Base-by-base conservation (phyloP, 1,140 invertebrate species). In the Scylla paramamosain region DNA sequence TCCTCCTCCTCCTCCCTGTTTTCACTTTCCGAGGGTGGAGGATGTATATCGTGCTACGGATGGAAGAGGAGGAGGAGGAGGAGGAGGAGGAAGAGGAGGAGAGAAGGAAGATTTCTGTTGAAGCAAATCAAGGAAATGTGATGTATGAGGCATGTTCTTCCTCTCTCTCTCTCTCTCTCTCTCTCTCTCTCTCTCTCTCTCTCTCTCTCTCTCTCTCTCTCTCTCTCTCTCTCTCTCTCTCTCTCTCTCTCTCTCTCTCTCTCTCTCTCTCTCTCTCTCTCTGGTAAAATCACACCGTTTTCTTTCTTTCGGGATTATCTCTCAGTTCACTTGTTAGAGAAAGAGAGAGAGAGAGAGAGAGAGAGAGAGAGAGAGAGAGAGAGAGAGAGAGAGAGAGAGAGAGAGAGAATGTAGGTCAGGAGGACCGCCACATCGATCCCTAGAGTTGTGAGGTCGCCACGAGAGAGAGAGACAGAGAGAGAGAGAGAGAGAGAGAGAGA, bases 211-310 rank as follows among this genome's bases (percentile, higher is more conserved):
- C 59, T 67, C 59, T 67, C 59, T 67, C 59, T 67, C 59, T 67
- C 59, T 67, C 59, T 67, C 59, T 67, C 59, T 67, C 59, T 67
- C 59, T 67, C 48, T 48, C 59, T 20, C 59, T 67, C 59, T 67
- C 59, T 67, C 59, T 67, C 59, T 67, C 59, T 67, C 59, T 67
- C 59, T 67, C 59, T 67, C 59, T 67, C 59, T 67, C 59, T 67
- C 59, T 67, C 59, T 67, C 59, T 67, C 59, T 67, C 59, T 67
- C 59, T 67, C 67, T 77, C 67, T 77, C 67, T 77, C 67, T n/a
- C 67, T 59, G 12, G 20, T 59, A 12, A 77, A 7, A n/a, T 20
- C 20, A n/a, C 25, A 77, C 67, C 20, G 20, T n/a, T 77, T 25
- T n/a, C n/a, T 77, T 25, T n/a, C n/a, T 20, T n/a, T 77, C 67